Evolutionary conservation across 2,797 vertebrate genomes (phyloP), one percentile per base, ranked within the genome.

Genomic region (Steatocranus sp.): DNA sequence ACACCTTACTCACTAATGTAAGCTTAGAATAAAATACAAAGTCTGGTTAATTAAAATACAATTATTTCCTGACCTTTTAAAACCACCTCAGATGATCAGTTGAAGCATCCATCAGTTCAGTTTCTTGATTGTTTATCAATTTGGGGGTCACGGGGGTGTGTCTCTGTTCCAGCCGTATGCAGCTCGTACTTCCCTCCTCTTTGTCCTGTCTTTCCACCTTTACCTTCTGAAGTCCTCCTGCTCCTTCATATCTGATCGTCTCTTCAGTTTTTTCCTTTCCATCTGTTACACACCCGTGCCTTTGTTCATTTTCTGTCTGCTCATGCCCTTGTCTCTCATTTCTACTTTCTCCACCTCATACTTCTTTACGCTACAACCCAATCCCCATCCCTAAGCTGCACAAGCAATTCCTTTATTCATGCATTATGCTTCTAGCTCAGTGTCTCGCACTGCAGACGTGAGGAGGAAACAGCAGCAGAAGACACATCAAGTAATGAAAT

Each of bases 101-200:
- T 63, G 58, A 63, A 63, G 32, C 1, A 66, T 38, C 34, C 7
- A 66, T 9, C 8, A 0, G 32, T 38, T 20, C 61, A 23, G 3
- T 66, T 38, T 63, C 11, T 63, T 5, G 18, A 8, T 14, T 20
- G 34, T 36, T 36, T n/a, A 63, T 63, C 58, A 63, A 1, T 41
- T 41, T 0, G 2, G 36, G 61, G 61, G 20, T 66, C 36, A 41
- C 20, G 4, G 11, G 32, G 56, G 56, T 1, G 18, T 66, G 61
- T 14, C 34, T 66, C 34, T 66, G n/a, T 1, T 66, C 11, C 34
- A 20, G 34, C 32, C 0, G 7, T 38, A 8, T 6, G 32, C 11
- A 63, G 58, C 18, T 20, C 3, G 0, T 36, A 0, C 32, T 36
- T 36, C 58, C 18, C 18, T 0, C 32, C 11, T 14, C 34, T 15